A percentile compares a stretch with the other conserved stretches of the same genome.
Conservation (phyloP, 1,140 invertebrate genomes). For the Drosophila navojoa region DNA sequence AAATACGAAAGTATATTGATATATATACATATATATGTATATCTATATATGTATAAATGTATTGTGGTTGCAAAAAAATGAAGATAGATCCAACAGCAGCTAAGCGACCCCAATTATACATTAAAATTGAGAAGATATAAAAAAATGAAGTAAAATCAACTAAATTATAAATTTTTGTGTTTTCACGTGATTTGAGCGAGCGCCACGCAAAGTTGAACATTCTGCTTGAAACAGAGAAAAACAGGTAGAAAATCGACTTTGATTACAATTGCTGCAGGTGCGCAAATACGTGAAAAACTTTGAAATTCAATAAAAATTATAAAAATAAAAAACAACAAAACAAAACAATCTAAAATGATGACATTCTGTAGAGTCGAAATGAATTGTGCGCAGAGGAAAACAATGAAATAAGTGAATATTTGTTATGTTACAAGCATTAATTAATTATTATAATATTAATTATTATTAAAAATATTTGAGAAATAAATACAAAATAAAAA, state of each 20-base stretch:
- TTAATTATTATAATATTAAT: conserved; percentile 83
- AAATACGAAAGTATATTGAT: conserved; percentile 61
- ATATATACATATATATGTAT: conserved; percentile 36
- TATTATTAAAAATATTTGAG: conserved; percentile 83
- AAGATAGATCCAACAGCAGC: conserved; percentile 29
- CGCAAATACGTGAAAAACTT: conserved; percentile 33
- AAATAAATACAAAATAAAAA: conserved; percentile 78
- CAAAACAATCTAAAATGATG: conserved; percentile 35
- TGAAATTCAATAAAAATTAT: conserved; percentile 32
- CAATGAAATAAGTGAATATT: conserved; percentile 73
- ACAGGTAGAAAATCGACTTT: conserved; percentile 5
- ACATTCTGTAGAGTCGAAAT: conserved; percentile 51
- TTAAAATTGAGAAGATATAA: conserved; percentile 47
- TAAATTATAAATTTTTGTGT: conserved; percentile 63
- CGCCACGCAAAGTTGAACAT: conserved; percentile 30
- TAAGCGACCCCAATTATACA: conserved; percentile 35
- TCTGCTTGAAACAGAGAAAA: conserved; percentile 22
- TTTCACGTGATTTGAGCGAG: conserved; percentile 58
- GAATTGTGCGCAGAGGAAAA: conserved; percentile 45
- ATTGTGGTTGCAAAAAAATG: conserved; percentile 43
- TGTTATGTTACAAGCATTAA: conserved; percentile 83
- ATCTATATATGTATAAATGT: conserved; percentile 45
- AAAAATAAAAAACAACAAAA: conserved; percentile 3
- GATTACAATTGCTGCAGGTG: conserved; percentile 4
- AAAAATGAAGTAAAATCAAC: conserved; percentile 34